These are phyloP conservation scores for Nephrotoma appendiculata DNA, from an alignment of 2,888 invertebrate species.

Conservation along the genomic window DNA sequence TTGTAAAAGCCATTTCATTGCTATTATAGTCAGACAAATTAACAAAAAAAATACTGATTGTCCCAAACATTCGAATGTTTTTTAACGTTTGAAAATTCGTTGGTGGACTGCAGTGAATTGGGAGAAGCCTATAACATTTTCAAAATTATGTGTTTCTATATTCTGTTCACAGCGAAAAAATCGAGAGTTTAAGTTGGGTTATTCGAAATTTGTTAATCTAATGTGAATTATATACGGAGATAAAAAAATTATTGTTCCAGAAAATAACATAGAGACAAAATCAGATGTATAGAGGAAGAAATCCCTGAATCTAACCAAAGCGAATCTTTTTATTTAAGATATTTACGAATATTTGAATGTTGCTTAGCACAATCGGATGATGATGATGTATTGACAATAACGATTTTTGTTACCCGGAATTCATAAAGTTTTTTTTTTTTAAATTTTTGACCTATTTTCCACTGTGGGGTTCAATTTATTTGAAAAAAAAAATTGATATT, in stretches of 20 bases:
- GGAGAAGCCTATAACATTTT: neutral
- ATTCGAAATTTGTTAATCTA: neutral
- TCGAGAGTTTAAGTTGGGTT: neutral
- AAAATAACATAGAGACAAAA: neutral
- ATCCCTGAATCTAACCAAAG: neutral
- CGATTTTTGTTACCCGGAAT: neutral
- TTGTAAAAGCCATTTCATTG: neutral
- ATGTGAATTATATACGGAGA: neutral
- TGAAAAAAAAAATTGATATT: neutral
- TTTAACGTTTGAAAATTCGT: neutral
- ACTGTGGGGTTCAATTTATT: neutral
- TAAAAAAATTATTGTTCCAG: neutral
- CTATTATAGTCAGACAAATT: neutral
- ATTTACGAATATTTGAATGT: neutral
- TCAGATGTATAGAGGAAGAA: neutral
- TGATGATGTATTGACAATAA: neutral
- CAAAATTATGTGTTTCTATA: neutral
- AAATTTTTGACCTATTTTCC: neutral
- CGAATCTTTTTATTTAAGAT: neutral
- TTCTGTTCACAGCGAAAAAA: neutral
- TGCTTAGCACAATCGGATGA: neutral
- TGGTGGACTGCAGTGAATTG: neutral
- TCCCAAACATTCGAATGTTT: neutral
- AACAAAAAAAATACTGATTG: neutral
- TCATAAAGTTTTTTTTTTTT: neutral